Base-by-base conservation (phyloP, 2,113 vertebrate genomes). In the Buteo buteo region DNA sequence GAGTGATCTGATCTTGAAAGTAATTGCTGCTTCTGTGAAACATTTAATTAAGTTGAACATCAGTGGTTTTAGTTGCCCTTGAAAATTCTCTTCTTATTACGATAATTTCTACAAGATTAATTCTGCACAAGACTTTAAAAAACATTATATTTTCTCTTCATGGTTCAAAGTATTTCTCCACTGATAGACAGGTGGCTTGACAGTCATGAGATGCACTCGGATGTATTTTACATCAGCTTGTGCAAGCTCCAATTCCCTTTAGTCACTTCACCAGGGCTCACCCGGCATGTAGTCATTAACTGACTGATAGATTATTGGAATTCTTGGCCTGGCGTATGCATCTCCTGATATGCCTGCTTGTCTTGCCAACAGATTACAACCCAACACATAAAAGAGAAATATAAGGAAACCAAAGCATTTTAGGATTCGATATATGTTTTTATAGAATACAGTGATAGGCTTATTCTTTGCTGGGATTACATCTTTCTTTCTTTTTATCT, bases 191-290 rank as follows among this genome's bases (percentile, higher is more conserved):
- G 36, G 71, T 67, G 21, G 36, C 49, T 86, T 91, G 62, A 73
- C 36, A 93, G 22, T 89, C 91, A 73, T 29, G 85, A 66, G 26
- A 74, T 71, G 42, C n/a, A 90, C 45, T 90, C 34, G 22, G 83
- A 94, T 86, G 69, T 81, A 54, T 94, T 96, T 95, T 82, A 66
- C 86, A 94, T 71, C 73, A 62, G 49, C 74, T 93, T 49, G 54
- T 86, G 74, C 31, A 80, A 82, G 88, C 55, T 97, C 92, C 83
- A 65, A 10, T 93, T 96, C 91, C 62, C 38, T 95, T 90, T 61
- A 90, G 87, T 94, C 94, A 94, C 73, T 94, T 95, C 71, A 84
- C 57, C 71, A 82, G 82, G 93, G 96, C 59, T 96, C 94, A 80
- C 59, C 80, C 50, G 9, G 83, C 45, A 82, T 52, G 58, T 22